phyloP scores from a whole-genome alignment of 1,140 invertebrate genomes.

The Neocloeon triangulifer region DNA sequence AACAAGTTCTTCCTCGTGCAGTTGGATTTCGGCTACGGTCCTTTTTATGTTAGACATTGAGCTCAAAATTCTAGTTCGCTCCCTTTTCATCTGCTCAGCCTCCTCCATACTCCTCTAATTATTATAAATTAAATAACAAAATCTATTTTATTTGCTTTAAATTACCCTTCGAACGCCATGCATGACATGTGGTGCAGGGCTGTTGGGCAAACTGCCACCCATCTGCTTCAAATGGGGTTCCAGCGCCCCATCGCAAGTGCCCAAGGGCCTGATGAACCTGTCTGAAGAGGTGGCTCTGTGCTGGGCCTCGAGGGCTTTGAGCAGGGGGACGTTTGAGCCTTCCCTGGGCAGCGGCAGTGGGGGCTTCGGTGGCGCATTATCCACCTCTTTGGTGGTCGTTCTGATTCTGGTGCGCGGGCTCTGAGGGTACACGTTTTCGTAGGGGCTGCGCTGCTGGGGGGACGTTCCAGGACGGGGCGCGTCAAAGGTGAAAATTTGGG shows the following conservation, averaged over 20 bases:
- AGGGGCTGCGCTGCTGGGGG: constrained; percentile 7
- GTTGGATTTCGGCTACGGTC: constrained; percentile 54
- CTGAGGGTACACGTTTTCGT: constrained; percentile 12
- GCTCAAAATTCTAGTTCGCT: constrained; percentile 26
- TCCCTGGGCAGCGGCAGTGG: too few species aligned
- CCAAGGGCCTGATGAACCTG: too few species aligned
- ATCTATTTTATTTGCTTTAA: neutral
- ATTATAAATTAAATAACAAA: neutral
- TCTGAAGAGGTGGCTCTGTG: too few species aligned
- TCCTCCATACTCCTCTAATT: constrained; percentile 5
- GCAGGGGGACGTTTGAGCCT: too few species aligned
- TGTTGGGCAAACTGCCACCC: too few species aligned
- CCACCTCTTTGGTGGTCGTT: constrained; percentile 20
- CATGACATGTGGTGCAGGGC: too few species aligned
- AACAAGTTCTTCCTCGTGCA: constrained; percentile 59
- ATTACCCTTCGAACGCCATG: too few species aligned
- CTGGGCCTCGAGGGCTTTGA: too few species aligned
- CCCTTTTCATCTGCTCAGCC: constrained; percentile 17
- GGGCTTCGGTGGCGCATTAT: too few species aligned
- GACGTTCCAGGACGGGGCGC: constrained; percentile 8
- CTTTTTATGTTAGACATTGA: constrained; percentile 40
- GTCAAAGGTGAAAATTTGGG: constrained; percentile 21
- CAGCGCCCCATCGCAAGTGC: too few species aligned
- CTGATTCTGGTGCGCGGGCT: constrained; percentile 37
- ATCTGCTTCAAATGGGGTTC: too few species aligned